phyloP scores from a whole-genome alignment of 2,888 invertebrate species.

The Acanthosepion lycidas region DNA sequence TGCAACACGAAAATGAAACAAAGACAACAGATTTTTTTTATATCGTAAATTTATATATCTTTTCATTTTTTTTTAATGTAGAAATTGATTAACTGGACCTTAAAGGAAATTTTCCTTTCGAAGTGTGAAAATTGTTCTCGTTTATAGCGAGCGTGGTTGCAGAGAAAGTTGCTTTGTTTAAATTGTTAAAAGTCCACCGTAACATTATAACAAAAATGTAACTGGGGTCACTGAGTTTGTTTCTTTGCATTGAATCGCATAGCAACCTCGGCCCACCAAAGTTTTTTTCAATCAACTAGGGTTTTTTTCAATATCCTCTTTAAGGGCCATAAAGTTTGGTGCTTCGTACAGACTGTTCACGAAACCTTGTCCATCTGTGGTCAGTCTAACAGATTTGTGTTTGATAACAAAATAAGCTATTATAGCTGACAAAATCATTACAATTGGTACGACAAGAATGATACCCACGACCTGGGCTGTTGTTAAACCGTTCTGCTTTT shows the following conservation, averaged over 20 bases:
- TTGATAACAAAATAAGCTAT: not conserved
- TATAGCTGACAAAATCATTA: not conserved
- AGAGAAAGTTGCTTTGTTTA: not conserved
- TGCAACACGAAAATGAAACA: no score
- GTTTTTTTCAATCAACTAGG: not conserved
- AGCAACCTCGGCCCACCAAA: not conserved
- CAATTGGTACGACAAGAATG: not conserved
- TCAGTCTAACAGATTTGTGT: not conserved
- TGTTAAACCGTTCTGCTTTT: not conserved
- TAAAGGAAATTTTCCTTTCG: not conserved
- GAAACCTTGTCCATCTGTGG: not conserved
- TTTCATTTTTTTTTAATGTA: not conserved
- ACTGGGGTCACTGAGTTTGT: not conserved
- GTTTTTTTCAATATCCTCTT: not conserved
- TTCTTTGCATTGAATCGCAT: not conserved
- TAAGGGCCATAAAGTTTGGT: not conserved
- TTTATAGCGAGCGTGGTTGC: not conserved
- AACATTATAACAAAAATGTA: not conserved
- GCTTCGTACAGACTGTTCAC: not conserved
- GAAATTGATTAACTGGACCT: not conserved
- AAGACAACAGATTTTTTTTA: not conserved
- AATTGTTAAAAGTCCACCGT: not conserved
- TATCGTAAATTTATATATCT: not conserved
- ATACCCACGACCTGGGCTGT: not conserved
- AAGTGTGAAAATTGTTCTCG: not conserved